Conservation (phyloP, 2,113 vertebrate species). For the Dryoscopus gambensis region DNA sequence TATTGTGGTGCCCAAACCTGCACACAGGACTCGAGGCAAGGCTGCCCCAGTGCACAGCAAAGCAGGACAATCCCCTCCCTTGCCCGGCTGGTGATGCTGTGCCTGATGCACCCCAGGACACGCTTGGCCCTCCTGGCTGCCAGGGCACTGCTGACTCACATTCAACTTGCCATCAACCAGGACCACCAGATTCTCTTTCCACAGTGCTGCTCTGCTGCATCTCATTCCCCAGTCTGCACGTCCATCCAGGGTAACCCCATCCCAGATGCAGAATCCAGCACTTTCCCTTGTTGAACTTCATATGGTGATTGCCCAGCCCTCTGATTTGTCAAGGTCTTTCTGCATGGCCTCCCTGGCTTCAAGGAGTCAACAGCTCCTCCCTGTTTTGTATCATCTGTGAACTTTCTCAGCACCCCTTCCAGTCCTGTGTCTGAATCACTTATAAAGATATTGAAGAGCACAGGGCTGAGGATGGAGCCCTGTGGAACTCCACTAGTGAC, state of each 20-base stretch:
- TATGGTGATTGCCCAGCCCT: neutral
- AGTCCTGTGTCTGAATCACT: fast-evolving
- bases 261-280: neutral
- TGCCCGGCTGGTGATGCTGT: fast-evolving
- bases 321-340: neutral
- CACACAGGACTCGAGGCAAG: fast-evolving
- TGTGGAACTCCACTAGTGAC: neutral
- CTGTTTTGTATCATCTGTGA: neutral
- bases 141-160: neutral
- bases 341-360: neutral
- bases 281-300: neutral
- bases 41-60: fast-evolving
- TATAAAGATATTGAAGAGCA: neutral
- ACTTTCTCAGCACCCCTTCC: neutral
- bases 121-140: fast-evolving
- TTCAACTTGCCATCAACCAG: neutral
- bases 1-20: neutral
- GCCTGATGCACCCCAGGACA: neutral
- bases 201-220: neutral
- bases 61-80: neutral
- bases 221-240: neutral
- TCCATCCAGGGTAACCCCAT: neutral
- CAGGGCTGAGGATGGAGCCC: too few species aligned
- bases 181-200: neutral
- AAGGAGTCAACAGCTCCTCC: neutral